Base-by-base conservation (phyloP, 2,113 vertebrate species). In the Triplophysa siluroides region DNA sequence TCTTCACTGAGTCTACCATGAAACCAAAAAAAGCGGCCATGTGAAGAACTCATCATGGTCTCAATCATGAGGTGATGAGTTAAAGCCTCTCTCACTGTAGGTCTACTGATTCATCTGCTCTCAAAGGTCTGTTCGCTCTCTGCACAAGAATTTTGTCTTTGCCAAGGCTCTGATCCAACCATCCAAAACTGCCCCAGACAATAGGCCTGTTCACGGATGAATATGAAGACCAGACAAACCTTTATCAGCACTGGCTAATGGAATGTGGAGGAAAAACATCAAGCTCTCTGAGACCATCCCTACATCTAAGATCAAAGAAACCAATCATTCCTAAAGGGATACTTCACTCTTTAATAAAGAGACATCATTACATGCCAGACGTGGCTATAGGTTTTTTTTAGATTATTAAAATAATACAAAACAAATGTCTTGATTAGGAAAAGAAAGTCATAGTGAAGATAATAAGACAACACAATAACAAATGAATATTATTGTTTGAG, bases 131-230 rank as follows among this genome's bases (percentile, higher is more conserved):
- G 66, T 79, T 86, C 71, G 80, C 76, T 78, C 82, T 60, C 19
- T 73, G 82, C 87, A 86, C 83, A 90, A 86, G 81, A 89, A 82
- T 61, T 26, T 29, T 85, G 76, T 70, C 85, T 84, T 85, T 85
- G 85, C 86, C 83, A 65, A 85, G 77, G 64, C 78, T 29, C 78
- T 65, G 80, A 77, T 80, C 76, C 81, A 14, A 26, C 78, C 68
- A 64, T 85, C 80, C 81, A 81, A 75, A 65, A 67, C 14, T 8
- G 5, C 24, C 29, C 2, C 9, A 72, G 78, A 92, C 89, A 93
- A 93, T 88, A 84, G 68, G 60, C 6, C 78, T 76, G 79, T 85
- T 91, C 84, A 89, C 84, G 75, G 73, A 12, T 21, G 21, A n/a
- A 71, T 24, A 45, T 21, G 38, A 68, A 69, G 75, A 45, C 43